phyloP scores from a whole-genome alignment of 2,113 vertebrate species.

The Cromileptes altivelis region DNA sequence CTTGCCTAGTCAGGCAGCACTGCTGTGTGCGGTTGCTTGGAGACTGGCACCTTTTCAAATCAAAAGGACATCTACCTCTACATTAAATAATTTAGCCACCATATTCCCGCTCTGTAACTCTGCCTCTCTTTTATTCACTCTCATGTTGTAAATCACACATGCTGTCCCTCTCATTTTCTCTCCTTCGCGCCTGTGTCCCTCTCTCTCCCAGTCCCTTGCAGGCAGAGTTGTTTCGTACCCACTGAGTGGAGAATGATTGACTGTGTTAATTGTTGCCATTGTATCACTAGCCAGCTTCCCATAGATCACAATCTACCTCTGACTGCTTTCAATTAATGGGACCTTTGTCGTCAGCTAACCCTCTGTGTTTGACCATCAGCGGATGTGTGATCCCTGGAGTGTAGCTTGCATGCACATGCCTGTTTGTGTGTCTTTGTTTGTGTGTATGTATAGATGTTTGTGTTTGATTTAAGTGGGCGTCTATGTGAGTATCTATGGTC shows the following conservation, averaged over 20 bases:
- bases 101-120: slow-evolving; percentile 15
- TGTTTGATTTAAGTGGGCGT: neutral
- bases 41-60: slow-evolving; percentile 67
- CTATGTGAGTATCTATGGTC: neutral
- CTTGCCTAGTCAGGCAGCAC: slow-evolving; percentile 15
- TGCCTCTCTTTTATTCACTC: slow-evolving; percentile 30
- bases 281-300: slow-evolving; percentile 29
- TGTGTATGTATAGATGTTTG: neutral
- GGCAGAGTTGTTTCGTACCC: slow-evolving; percentile 40
- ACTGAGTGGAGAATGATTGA: slow-evolving; percentile 33
- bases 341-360: slow-evolving; percentile 26
- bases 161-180: slow-evolving; percentile 8
- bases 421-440: neutral
- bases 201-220: neutral
- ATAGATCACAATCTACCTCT: slow-evolving; percentile 55
- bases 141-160: slow-evolving; percentile 44
- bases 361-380: slow-evolving; percentile 29
- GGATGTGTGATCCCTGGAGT: neutral
- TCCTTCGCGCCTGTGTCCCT: neutral
- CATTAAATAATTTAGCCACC: slow-evolving; percentile 73
- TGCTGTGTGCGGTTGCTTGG: slow-evolving; percentile 67
- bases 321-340: slow-evolving; percentile 57
- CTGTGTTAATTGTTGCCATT: slow-evolving; percentile 44
- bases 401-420: neutral
- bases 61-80: slow-evolving; percentile 55